Evolutionary conservation across 2,888 invertebrate genomes (phyloP), one percentile per base, ranked within the genome.

Genomic region (Campoplex nolae): DNA sequence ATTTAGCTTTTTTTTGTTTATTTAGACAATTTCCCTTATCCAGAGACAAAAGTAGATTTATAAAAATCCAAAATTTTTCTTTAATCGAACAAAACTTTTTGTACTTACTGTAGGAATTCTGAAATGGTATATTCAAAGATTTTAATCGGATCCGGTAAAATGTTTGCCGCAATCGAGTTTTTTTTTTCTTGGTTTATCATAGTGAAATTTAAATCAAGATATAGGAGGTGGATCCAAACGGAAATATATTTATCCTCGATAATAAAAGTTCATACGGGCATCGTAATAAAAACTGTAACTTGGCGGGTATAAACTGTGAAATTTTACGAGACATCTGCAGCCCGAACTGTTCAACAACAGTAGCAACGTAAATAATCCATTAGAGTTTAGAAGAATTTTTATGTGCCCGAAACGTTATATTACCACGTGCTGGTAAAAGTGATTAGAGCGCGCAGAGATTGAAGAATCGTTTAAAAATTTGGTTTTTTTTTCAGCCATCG

Each of bases 221-320:
- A 65, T 79, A 23, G 23, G 62, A 83, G 54, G 83, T 76, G 67
- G 79, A 83, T 65, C 11, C 75, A 65, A 78, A 58, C 67, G 58
- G 48, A 51, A n/a, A 67, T 23, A 56, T 28, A 76, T 65, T 81
- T 11, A 58, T 58, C 11, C 28, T 23, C 11, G 3, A 28, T 58
- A 58, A 28, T 45, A 70, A 70, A 70, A 67, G 77, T 67, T 23
- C 58, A 73, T 56, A 48, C 68, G 23, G 73, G 56, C 45, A 48
- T 16, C 18, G 45, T 62, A 54, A 45, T 51, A 28, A n/a, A 54
- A 16, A 38, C 23, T 23, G 35, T 54, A n/a, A 45, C n/a, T 45
- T 32, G 38, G 38, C 38, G 35, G 9, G 42, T 56, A 38, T 23
- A 28, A 28, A 23, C 18, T 70, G 28, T 67, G 54, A 68, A 68